Evolutionary conservation across 2,797 vertebrate species (phyloP), one percentile per base, ranked within the genome.

Genomic region (Anniella stebbinsi): DNA sequence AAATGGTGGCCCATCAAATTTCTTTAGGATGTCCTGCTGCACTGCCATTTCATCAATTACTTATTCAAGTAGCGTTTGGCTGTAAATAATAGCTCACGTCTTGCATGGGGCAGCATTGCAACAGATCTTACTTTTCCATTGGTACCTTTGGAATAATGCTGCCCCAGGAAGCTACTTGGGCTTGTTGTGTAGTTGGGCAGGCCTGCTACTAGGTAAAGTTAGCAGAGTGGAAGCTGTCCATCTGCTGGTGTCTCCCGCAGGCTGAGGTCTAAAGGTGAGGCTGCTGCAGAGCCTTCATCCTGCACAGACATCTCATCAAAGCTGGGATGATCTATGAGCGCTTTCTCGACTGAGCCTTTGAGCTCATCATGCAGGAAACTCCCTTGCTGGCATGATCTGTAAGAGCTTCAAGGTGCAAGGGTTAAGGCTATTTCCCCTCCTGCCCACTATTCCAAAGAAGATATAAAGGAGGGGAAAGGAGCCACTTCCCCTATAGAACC

Each of bases 401-500:
- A n/a, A 82, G 3, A n/a, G 33, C 33, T 38, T 30, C 48, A 82
- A 41, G 38, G 38, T 18, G 12, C 51, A 83, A 78, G 87, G 63
- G 91, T 91, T 91, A 91, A 91, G 18, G 23, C 84, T 57, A 83
- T 69, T 76, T 60, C 84, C 76, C 78, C 60, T 87, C 91, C 91
- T 82, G 33, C 15, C 72, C 38, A 80, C 84, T 76, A 1, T 89
- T 70, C 84, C 87, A 78, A 91, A 86, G 87, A 89, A 77, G 91
- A 89, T 91, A 91, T 91, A 91, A 89, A 91, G 48, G 18, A 86
- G 54, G 60, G 45, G 89, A 54, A 70, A 70, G 17, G 33, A 89
- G 36, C 60, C 38, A 82, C 82, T 36, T 60, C n/a, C n/a, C n/a
- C 73, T 89, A 60, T 86, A 89, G 84, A 87, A 83, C 63, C 66